phyloP scores from a whole-genome alignment of 1,140 invertebrate species.

The Drosophila kohkoa region DNA sequence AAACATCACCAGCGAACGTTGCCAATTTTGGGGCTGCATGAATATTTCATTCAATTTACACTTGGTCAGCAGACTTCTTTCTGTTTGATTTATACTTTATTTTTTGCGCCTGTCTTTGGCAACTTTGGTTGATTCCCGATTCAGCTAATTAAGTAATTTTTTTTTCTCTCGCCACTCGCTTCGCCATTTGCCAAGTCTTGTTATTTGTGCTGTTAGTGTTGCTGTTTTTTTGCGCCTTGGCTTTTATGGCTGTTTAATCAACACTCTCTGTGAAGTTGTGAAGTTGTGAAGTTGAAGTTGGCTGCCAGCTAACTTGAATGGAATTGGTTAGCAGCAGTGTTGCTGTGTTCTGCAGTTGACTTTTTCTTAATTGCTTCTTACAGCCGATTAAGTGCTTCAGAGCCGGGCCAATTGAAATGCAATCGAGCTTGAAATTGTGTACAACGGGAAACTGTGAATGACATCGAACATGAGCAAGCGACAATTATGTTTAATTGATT shows the following conservation, averaged over 20 bases:
- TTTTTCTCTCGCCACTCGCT: slow-evolving; percentile 30
- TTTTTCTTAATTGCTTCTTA: slow-evolving; percentile 70
- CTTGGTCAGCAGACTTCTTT: slow-evolving; percentile 49
- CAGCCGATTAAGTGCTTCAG: slow-evolving; percentile 63
- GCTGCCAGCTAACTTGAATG: slow-evolving; percentile 35
- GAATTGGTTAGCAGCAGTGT: slow-evolving; percentile 45
- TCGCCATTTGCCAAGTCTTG: slow-evolving; percentile 19
- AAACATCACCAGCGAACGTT: slow-evolving; percentile 64
- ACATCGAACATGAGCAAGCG: slow-evolving; percentile 20
- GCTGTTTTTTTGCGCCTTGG: slow-evolving; percentile 36
- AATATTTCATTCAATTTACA: slow-evolving; percentile 83
- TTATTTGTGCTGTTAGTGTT: slow-evolving; percentile 10
- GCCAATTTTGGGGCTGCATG: slow-evolving; percentile 77
- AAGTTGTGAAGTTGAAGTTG: too few relatives aligned
- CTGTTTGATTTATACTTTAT: slow-evolving; percentile 3
- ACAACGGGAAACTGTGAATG: slow-evolving; percentile 21
- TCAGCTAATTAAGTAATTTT: slow-evolving; percentile 81
- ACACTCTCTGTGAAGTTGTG: slow-evolving; percentile 42
- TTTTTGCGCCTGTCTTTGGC: slow-evolving; percentile 22
- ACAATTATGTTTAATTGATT: slow-evolving; percentile 15
- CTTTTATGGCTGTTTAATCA: slow-evolving; percentile 73
- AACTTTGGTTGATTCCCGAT: slow-evolving; percentile 26
- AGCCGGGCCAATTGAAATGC: slow-evolving; percentile 35
- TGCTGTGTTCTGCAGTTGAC: slow-evolving; percentile 58
- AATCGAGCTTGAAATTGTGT: slow-evolving; percentile 67